Conservation (phyloP, 2,888 invertebrate genomes). For the Rugalucina vietnamica region DNA sequence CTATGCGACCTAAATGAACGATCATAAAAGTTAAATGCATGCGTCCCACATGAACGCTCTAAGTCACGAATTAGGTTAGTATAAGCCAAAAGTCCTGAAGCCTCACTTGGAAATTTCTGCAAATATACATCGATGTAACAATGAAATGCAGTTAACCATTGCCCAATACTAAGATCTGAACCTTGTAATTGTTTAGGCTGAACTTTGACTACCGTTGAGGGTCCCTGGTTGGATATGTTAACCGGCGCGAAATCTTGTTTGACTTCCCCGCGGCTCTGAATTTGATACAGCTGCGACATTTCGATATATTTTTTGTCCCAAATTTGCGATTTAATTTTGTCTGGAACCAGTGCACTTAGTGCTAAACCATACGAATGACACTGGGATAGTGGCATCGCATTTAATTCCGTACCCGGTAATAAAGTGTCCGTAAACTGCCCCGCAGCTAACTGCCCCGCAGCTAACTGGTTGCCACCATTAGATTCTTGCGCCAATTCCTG, state of each 20-base stretch:
- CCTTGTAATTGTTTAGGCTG: neutral
- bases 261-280: neutral
- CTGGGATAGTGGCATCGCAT: neutral
- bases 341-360: neutral
- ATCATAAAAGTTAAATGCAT: neutral
- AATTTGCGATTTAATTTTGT: neutral
- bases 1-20: neutral
- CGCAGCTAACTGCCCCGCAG: no score
- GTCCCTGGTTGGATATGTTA: neutral
- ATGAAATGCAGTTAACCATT: constrained; percentile 1
- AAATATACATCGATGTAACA: constrained; percentile 3
- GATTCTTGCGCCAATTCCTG: no score
- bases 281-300: neutral
- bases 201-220: neutral
- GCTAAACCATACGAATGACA: neutral
- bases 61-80: neutral
- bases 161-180: neutral
- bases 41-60: neutral
- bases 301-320: neutral
- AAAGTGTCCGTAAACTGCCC: no score
- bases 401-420: no score
- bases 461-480: no score
- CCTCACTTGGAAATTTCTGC: neutral
- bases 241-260: neutral
- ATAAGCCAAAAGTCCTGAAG: neutral